phyloP scores from a whole-genome alignment of 2,797 vertebrate genomes.

The Diplodus sargus region DNA sequence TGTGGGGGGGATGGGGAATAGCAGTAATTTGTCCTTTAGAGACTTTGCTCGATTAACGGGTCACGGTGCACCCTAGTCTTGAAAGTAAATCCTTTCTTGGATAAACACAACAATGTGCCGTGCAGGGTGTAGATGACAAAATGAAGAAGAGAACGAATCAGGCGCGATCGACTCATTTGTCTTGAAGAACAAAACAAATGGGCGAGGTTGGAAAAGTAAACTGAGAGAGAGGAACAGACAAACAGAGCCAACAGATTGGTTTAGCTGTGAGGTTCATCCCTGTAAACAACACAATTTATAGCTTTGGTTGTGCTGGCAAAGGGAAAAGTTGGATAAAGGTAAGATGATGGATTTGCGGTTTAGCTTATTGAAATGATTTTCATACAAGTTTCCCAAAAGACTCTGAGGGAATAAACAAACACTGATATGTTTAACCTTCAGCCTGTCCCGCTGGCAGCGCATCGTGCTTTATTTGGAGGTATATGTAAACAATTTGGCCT shows the following conservation, averaged over 20 bases:
- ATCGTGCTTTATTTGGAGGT: constrained; percentile 37
- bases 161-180: constrained; percentile 36
- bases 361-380: constrained; percentile 6
- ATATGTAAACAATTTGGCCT: constrained; percentile 42
- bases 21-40: constrained; percentile 71
- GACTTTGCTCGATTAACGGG: constrained; percentile 51
- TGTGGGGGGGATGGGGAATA: constrained; percentile 13
- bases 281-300: constrained; percentile 24
- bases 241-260: constrained; percentile 26
- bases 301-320: neutral
- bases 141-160: constrained; percentile 35
- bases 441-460: constrained; percentile 4
- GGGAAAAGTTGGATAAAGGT: neutral
- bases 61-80: constrained; percentile 46
- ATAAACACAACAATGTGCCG: constrained; percentile 41
- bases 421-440: constrained; percentile 8
- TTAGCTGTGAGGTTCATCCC: constrained; percentile 17
- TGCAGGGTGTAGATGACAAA: constrained; percentile 32
- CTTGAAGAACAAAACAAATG: constrained; percentile 36
- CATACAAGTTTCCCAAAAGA: constrained; percentile 5
- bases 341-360: constrained; percentile 4
- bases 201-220: constrained; percentile 11
- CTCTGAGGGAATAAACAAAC: constrained; percentile 22
- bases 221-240: constrained; percentile 16
- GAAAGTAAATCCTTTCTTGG: constrained; percentile 57